Base-by-base conservation (phyloP, 2,888 invertebrate genomes). In the Pristionchus mayeri region DNA sequence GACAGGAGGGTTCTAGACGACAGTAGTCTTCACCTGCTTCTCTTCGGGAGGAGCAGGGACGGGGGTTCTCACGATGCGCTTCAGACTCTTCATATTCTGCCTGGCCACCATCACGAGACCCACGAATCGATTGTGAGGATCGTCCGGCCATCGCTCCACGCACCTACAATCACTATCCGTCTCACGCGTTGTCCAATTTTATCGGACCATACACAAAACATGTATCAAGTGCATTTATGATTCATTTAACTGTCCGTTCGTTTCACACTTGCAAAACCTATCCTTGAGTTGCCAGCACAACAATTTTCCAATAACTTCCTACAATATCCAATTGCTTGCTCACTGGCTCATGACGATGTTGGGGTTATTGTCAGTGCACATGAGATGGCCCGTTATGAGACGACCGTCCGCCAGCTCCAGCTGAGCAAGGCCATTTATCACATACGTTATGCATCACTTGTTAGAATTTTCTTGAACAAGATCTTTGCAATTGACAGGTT, bases 271-370 rank as follows among this genome's bases (percentile, higher is more conserved):
- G n/a, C n/a, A n/a, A 7, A 57, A 6, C 24, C 24, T 24, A 24
- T 21, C 24, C 13, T 30, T 30, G 30, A 18, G 30, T 2, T 13
- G 34, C 63, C n/a, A n/a, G n/a, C n/a, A 3, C 34, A 37, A 16
- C 9, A 18, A 34, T 67, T 71, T n/a, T n/a, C n/a, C n/a, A n/a
- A n/a, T n/a, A n/a, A n/a, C n/a, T n/a, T n/a, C n/a, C 40, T 78
- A 30, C 27, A 21, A 40, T 21, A 85, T n/a, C n/a, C n/a, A n/a
- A n/a, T n/a, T n/a, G n/a, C n/a, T n/a, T n/a, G n/a, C 67, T 30
- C 52, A 88, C 86, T 80, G 63, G 30, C 71, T 84, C 79, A 88
- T 85, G 7, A 87, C 76, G 85, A 88, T 87, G 40, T 87, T 87
- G 3, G 87, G 85, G 76, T 86, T 85, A n/a, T 81, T 86, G 52